Evolutionary conservation across 2,113 vertebrate species (phyloP).

Genomic region (Macaca mulatta): DNA sequence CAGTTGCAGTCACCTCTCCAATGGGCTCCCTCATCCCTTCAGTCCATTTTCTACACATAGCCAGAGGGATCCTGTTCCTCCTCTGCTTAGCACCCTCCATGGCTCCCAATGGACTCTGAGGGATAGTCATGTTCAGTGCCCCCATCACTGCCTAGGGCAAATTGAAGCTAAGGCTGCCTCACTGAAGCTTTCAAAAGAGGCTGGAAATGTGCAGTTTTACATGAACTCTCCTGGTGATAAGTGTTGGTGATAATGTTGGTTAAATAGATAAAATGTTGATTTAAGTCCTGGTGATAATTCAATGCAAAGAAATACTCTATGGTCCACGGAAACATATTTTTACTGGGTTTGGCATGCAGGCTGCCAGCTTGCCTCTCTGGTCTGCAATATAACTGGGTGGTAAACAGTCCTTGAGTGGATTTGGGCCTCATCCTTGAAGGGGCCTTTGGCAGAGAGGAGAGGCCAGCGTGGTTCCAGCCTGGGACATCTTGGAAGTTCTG

Average conservation of each 20-base stretch:
- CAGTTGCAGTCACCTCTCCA: not conserved
- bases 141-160: not conserved
- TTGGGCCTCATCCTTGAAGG: not conserved
- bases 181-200: not conserved
- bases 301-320: not conserved
- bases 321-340: not conserved
- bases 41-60: not conserved
- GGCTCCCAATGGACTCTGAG: not conserved
- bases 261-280: not conserved
- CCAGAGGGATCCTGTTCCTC: not conserved
- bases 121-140: fast-evolving
- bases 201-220: not conserved
- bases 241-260: not conserved
- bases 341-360: fast-evolving
- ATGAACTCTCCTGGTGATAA: not conserved
- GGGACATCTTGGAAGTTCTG: not conserved
- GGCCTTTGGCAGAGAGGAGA: not conserved
- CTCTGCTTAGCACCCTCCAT: not conserved
- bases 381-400: not conserved
- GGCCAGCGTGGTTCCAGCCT: not conserved
- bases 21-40: not conserved
- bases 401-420: not conserved
- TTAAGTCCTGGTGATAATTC: not conserved
- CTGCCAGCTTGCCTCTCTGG: not conserved
- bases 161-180: not conserved